Conservation (phyloP, 1,140 invertebrate genomes). For the Penaeus japonicus region DNA sequence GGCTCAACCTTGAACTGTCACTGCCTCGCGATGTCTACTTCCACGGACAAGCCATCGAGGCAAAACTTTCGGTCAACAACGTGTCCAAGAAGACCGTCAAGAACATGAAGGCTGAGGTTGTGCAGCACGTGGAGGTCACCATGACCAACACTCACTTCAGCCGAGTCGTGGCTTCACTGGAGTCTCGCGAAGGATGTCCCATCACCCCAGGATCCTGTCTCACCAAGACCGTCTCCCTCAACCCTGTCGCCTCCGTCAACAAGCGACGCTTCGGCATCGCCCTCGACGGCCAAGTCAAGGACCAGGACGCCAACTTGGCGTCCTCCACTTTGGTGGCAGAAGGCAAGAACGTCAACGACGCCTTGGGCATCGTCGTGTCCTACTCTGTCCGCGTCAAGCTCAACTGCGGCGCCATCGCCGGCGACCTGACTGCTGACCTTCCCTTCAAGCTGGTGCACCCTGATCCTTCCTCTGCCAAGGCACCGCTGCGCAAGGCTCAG, state of each 20-base stretch:
- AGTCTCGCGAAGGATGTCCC: slow-evolving; percentile 89
- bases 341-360: slow-evolving; percentile 80
- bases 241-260: slow-evolving; percentile 84
- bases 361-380: slow-evolving; percentile 89
- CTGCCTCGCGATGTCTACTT: slow-evolving; percentile 96
- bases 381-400: slow-evolving; percentile 88
- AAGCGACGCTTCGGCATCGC: slow-evolving; percentile 83
- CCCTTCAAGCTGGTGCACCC: slow-evolving; percentile 89
- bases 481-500: slow-evolving; percentile 76
- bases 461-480: slow-evolving; percentile 6
- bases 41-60: slow-evolving; percentile 89
- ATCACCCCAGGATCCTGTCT: slow-evolving; percentile 89
- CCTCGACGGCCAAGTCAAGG: slow-evolving; percentile 84
- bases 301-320: slow-evolving; percentile 89
- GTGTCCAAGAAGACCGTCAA: slow-evolving; percentile 87
- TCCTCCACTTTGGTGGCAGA: slow-evolving; percentile 85
- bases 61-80: slow-evolving; percentile 83
- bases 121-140: slow-evolving; percentile 90
- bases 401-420: slow-evolving; percentile 87
- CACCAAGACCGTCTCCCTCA: slow-evolving; percentile 84
- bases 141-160: slow-evolving; percentile 93
- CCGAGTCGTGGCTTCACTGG: slow-evolving; percentile 83
- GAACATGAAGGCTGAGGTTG: slow-evolving; percentile 82
- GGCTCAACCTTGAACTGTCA: slow-evolving; percentile 91
- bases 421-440: slow-evolving; percentile 86